These are phyloP conservation scores for Sterrhoptilus dennistouni DNA, from an alignment of 2,113 vertebrate genomes.

Conservation along the genomic window DNA sequence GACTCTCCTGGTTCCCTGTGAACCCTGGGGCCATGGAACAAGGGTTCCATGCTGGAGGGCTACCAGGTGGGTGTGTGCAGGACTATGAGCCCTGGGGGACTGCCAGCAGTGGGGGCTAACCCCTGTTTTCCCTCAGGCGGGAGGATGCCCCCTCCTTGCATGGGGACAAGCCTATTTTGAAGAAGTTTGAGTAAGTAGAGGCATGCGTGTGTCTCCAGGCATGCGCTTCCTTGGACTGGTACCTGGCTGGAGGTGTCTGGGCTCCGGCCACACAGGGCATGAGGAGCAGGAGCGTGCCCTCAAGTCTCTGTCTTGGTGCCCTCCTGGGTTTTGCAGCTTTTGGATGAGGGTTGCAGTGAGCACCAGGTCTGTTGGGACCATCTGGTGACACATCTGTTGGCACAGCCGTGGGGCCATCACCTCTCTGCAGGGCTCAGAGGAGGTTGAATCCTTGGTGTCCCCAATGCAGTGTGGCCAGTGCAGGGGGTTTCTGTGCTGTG, in stretches of 20 bases:
- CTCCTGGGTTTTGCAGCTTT: slow-evolving; percentile 1
- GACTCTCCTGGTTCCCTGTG: not conserved
- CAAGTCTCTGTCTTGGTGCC: rapidly evolving
- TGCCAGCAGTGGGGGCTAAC: not conserved
- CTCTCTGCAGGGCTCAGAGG: not conserved
- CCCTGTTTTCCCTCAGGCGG: slow-evolving; percentile 78
- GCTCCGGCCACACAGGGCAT: rapidly evolving
- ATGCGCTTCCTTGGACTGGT: not conserved
- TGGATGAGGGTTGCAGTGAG: not conserved
- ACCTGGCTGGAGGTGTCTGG: not conserved
- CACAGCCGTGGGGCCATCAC: rapidly evolving
- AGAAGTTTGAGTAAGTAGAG: slow-evolving; percentile 91
- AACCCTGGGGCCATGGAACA: not conserved
- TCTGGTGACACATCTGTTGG: not conserved
- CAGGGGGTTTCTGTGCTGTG: not conserved
- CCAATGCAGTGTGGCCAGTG: rapidly evolving
- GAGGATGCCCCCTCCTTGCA: slow-evolving; percentile 76
- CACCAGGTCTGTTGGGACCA: not conserved
- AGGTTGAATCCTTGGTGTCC: not conserved
- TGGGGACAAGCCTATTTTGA: slow-evolving; percentile 87
- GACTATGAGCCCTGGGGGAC: not conserved
- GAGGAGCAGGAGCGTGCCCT: not conserved
- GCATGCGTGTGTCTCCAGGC: slow-evolving; percentile 46
- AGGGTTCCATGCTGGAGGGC: not conserved
- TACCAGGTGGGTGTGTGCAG: not conserved